phyloP scores from a whole-genome alignment of 2,113 vertebrate species.

The Bujurquina vittata region DNA sequence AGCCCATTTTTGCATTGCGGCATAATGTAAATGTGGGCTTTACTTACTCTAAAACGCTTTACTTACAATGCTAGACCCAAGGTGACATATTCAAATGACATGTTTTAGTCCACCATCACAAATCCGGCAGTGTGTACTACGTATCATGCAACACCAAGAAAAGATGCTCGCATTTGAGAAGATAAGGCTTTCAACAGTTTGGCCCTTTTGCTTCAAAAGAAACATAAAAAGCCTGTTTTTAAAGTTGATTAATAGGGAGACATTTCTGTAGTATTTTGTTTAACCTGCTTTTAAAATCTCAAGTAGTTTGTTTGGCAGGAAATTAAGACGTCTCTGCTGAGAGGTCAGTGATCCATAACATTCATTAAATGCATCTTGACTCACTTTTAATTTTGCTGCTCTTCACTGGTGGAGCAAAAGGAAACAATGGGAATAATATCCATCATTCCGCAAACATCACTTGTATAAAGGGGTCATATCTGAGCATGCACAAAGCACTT shows the following conservation, averaged over 20 bases:
- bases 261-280: too few relatives aligned
- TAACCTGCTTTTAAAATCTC: too few relatives aligned
- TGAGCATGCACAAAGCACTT: not conserved
- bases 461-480: not conserved
- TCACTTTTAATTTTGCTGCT: not conserved
- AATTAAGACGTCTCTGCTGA: not conserved
- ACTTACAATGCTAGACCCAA: not conserved
- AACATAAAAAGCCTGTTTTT: too few relatives aligned
- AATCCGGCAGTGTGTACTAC: not conserved
- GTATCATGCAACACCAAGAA: too few relatives aligned
- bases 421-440: not conserved
- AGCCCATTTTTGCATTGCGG: not conserved
- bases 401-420: not conserved
- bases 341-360: not conserved
- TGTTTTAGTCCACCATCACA: not conserved
- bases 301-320: too few relatives aligned
- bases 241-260: too few relatives aligned
- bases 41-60: not conserved
- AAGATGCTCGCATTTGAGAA: too few relatives aligned
- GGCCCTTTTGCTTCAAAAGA: too few relatives aligned
- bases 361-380: not conserved
- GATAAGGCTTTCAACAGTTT: too few relatives aligned
- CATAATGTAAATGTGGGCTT: not conserved
- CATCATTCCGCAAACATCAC: not conserved
- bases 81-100: not conserved